Percentiles rank a stretch among this genome's conserved stretches.
phyloP scores from a whole-genome alignment of 1,140 invertebrate species.

The Drosophila mayri region DNA sequence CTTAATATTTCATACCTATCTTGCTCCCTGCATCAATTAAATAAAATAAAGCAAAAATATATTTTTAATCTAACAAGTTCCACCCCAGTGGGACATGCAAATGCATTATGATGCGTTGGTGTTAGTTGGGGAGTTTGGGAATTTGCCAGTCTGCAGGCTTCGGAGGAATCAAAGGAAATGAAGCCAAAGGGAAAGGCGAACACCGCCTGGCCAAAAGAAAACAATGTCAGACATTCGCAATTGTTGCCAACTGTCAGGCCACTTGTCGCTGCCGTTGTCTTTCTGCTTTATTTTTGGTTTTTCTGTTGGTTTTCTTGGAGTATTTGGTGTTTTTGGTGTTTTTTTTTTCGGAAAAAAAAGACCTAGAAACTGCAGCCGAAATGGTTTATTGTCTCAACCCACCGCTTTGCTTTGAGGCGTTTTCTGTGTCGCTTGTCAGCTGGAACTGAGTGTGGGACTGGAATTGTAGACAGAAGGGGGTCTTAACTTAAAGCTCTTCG shows the following conservation, averaged over 20 bases:
- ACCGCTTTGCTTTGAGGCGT: conserved; percentile 12
- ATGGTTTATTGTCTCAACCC: conserved; percentile 60
- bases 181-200: conserved; percentile 21
- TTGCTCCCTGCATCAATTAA: background rate
- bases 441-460: conserved; percentile 3
- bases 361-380: conserved; percentile 30
- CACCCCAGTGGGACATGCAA: conserved; percentile 28
- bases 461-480: background rate
- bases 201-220: conserved; percentile 35
- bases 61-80: background rate
- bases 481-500: conserved; percentile 29
- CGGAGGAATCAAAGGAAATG: conserved; percentile 33
- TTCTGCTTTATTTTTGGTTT: conserved; percentile 14
- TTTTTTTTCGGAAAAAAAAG: conserved; percentile 4
- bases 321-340: conserved; percentile 31
- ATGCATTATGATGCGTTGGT: conserved; percentile 32
- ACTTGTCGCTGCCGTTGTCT: conserved; percentile 57
- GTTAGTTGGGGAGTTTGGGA: conserved; percentile 1
- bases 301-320: conserved; percentile 16
- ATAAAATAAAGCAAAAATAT: background rate
- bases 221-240: conserved; percentile 60
- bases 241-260: conserved; percentile 63
- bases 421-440: conserved; percentile 54
- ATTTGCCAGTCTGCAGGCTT: conserved; percentile 1
- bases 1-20: background rate